These are phyloP conservation scores for Lasioglossum oenotherae DNA, from an alignment of 2,888 invertebrate genomes.

Conservation along the genomic window DNA sequence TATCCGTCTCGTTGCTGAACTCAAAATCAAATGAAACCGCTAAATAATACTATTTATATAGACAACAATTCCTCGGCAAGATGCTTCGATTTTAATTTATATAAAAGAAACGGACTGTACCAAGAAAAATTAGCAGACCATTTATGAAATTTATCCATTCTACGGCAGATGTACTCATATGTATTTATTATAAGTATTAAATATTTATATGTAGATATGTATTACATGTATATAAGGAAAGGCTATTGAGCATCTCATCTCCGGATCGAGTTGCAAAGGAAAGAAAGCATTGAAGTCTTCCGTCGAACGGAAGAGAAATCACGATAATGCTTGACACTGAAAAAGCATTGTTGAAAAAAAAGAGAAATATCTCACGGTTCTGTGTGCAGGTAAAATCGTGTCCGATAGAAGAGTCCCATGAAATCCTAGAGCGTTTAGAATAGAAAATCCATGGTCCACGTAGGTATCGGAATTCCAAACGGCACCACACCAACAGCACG, in stretches of 20 bases:
- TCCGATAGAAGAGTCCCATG: not conserved
- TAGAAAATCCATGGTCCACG: conserved; percentile 30
- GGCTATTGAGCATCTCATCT: conserved; percentile 14
- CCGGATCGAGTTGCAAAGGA: not conserved
- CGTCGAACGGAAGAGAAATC: not conserved
- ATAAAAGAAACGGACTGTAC: not conserved
- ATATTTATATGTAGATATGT: too few species aligned
- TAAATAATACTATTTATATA: not conserved
- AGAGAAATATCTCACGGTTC: conserved; percentile 31
- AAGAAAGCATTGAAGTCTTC: not conserved
- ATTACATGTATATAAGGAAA: not conserved
- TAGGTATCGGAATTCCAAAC: conserved; percentile 25
- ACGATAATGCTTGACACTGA: not conserved
- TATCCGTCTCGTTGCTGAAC: not conserved
- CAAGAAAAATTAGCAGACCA: not conserved
- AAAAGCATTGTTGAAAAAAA: not conserved
- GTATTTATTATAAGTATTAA: not conserved
- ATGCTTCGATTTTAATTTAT: not conserved
- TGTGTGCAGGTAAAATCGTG: not conserved
- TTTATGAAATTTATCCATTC: not conserved
- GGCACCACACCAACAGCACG: conserved; percentile 23
- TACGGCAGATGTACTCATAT: not conserved
- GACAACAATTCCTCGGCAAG: not conserved
- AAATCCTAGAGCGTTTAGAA: conserved; percentile 25
- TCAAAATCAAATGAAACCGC: conserved; percentile 1